Conservation (phyloP, 1,140 invertebrate species). For the Leptinotarsa defecta region DNA sequence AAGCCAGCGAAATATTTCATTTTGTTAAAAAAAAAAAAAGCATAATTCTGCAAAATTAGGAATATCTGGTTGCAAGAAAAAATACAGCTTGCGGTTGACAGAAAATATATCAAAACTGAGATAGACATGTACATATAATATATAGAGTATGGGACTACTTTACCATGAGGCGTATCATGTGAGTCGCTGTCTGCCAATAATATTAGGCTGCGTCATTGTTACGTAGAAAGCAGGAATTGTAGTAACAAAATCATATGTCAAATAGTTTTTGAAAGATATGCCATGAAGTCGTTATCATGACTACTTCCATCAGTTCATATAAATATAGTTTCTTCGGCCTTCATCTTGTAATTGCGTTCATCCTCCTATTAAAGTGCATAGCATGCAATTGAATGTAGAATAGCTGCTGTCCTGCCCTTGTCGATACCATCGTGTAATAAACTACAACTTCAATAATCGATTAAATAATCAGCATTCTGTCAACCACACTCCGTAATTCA, state of each 20-base stretch:
- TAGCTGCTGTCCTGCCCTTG: background rate
- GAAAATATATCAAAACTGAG: background rate
- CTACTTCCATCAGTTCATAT: constrained; percentile 15
- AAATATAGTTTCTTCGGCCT: background rate
- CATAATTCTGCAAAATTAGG: background rate
- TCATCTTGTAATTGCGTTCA: background rate
- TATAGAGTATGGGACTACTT: background rate
- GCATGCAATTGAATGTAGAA: background rate
- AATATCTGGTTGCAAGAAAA: background rate
- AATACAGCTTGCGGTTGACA: constrained; percentile 26
- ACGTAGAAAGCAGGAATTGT: background rate
- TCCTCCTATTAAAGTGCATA: background rate
- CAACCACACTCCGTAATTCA: constrained; percentile 11
- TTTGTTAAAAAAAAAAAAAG: no score
- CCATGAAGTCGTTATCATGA: constrained; percentile 15
- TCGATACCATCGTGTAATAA: constrained; percentile 1
- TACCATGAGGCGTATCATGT: constrained; percentile 7
- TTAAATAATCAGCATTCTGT: constrained; percentile 11
- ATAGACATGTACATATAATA: background rate
- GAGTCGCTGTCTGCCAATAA: background rate
- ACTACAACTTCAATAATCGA: constrained; percentile 16
- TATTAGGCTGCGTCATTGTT: background rate
- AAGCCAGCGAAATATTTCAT: constrained; percentile 7
- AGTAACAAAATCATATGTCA: background rate
- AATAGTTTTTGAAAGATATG: constrained; percentile 6